Base-by-base conservation (phyloP, 1,140 invertebrate genomes). In the Aporrectodea caliginosa region DNA sequence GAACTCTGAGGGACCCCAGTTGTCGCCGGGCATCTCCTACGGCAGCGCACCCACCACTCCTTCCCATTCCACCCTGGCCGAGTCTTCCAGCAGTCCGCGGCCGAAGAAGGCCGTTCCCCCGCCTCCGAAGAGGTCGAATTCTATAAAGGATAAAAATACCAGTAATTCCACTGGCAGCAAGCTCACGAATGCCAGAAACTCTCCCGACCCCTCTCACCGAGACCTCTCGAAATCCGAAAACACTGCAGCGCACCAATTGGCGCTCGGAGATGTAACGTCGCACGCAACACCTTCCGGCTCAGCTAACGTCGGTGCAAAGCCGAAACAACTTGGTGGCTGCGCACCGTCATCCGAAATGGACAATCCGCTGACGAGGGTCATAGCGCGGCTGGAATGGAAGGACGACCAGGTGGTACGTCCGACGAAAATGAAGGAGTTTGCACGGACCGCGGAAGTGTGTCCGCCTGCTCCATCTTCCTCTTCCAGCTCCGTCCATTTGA, bases 61-160 rank as follows among this genome's bases (percentile, higher is more conserved):
- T 12, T 58, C 43, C 6, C 43, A 58, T 58, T 58, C 43, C 22
- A 22, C 43, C 22, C 43, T 58, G 43, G 43, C 6, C 6, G 43
- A 22, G 6, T 58, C 43, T 58, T 22, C 43, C 22, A 22, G 6
- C 22, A 22, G 43, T 58, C 6, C 6, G 6, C 6, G 43, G 43
- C 22, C 43, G 22, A 58, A 58, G 22, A 58, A 58, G 43, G 22
- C 79, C 12, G 35, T 69, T 29, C 77, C 79, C 6, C 80, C 79
- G 33, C 82, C 82, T 0, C 88, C 81, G 1, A 80, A 95, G 83
- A 89, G 94, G 34, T 89, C 88, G 6, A 88, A 90, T 80, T 90
- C 90, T 1, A 88, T 90, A n/a, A 82, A 84, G 32, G 83, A 58
- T 58, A 58, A 58, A 58, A 12, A 6, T 12, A 58, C 43, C 6